Base-by-base conservation (phyloP, 2,888 invertebrate genomes). In the Trissolcus japonicus region DNA sequence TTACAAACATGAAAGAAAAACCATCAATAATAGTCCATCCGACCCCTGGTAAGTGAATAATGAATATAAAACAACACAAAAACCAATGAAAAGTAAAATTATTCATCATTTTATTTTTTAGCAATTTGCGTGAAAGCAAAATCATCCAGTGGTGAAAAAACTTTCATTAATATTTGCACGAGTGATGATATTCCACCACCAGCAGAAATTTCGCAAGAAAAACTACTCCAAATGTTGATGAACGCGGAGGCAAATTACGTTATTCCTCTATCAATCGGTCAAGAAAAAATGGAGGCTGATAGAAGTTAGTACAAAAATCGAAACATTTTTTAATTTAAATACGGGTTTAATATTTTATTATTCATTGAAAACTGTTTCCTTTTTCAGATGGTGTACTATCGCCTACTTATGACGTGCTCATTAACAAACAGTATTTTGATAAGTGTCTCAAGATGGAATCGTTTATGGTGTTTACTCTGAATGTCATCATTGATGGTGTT, bases 191-290 rank as follows among this genome's bases (percentile, higher is more conserved):
- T 95, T 80, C 95, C 95, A 9, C 89, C 92, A 68, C 95, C 94
- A 1, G 91, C 92, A 82, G 93, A 95, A 82, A 92, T 95, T 48
- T 91, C 92, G 1, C 91, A 92, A 9, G 90, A 91, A 66, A 56
- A 83, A 62, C 79, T 88, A 29, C 6, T 80, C 0, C 17, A 81
- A 40, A 57, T 83, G 4, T 29, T 85, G 11, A 93, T 93, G 86
- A 92, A 93, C 65, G 94, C 95, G 82, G 92, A 93, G 66, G 93
- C 94, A 0, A 92, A 93, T 3, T 97, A 93, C 88, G 91, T 94
- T 77, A 93, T 98, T 53, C 97, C 97, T 0, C 95, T 98, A 95
- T 97, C 97, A 87, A 94, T 98, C 79, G 96, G 96, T 0, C 94
- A 94, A 85, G 93, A 95, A 4, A 93, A 94, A 81, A 91, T 91